A percentile compares a stretch with the other conserved stretches of the same genome.
These are phyloP conservation scores for Origma solitaria DNA, from an alignment of 2,113 vertebrate genomes.

Conservation along the genomic window DNA sequence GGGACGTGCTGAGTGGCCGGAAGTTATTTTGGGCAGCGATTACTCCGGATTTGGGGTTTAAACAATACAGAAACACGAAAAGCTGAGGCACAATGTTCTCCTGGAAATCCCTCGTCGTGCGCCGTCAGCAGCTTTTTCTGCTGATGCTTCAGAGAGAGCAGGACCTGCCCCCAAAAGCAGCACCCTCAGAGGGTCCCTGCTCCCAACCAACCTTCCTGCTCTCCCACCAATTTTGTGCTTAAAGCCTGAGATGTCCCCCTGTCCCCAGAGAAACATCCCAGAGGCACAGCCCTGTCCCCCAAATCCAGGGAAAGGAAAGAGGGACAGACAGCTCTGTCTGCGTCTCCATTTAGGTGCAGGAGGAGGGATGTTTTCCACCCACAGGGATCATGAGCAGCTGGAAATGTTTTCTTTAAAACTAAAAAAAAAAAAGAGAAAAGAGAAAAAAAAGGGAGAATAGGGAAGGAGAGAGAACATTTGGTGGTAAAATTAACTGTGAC, in stretches of 20 bases:
- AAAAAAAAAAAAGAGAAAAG: no score
- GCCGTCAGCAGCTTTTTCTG: background rate
- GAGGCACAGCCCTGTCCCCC: background rate
- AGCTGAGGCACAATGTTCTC: background rate
- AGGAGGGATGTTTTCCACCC: background rate
- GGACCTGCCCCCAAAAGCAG: background rate
- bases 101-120: background rate
- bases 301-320: background rate
- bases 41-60: background rate
- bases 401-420: background rate
- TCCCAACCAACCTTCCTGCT: background rate
- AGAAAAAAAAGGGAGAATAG: background rate
- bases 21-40: background rate
- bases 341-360: background rate
- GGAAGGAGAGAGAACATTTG: background rate
- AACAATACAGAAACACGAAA: background rate
- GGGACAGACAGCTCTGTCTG: background rate
- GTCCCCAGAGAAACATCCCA: background rate
- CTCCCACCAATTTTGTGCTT: accelerated
- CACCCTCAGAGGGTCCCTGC: background rate
- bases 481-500: background rate
- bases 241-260: background rate
- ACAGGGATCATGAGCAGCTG: background rate
- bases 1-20: background rate
- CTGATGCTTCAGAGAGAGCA: background rate